Conservation (phyloP, 2,888 invertebrate species). For the Blastobasis adustella region DNA sequence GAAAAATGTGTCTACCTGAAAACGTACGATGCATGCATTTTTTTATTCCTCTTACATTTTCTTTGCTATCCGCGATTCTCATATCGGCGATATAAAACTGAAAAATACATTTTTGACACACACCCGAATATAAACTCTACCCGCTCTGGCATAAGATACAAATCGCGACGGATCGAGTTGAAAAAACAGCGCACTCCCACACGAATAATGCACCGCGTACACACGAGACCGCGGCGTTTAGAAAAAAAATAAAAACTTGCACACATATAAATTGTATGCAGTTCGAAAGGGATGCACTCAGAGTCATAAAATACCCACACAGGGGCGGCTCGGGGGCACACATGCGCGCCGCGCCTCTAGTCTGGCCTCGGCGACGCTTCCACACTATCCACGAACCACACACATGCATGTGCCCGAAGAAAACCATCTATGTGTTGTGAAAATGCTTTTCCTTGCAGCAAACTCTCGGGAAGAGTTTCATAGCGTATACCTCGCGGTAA, state of each 20-base stretch:
- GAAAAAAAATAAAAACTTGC: conserved; percentile 66
- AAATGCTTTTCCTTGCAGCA: conserved; percentile 75
- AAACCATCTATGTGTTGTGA: conserved; percentile 68
- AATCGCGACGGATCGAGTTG: conserved; percentile 20
- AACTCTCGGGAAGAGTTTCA: conserved; percentile 74
- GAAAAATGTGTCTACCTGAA: conserved; percentile 76
- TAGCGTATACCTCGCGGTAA: conserved; percentile 76
- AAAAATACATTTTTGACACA: conserved; percentile 60
- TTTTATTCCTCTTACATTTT: conserved; percentile 70
- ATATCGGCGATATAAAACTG: conserved; percentile 75
- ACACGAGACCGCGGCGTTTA: conserved; percentile 55
- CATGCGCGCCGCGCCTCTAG: conserved; percentile 29
- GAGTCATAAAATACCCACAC: conserved; percentile 72
- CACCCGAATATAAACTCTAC: conserved; percentile 34
- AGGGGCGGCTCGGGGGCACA: conserved; percentile 24
- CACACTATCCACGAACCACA: conserved; percentile 34
- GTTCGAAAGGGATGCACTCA: conserved; percentile 74
- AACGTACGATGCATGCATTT: conserved; percentile 71
- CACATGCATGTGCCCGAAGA: conserved; percentile 51
- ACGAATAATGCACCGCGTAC: conserved; percentile 44
- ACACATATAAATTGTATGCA: conserved; percentile 73
- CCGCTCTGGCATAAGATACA: conserved; percentile 15
- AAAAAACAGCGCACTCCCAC: conserved; percentile 62
- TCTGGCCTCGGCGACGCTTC: conserved; percentile 44
- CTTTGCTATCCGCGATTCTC: conserved; percentile 74